Percentiles rank a stretch among this genome's conserved stretches.
phyloP scores from a whole-genome alignment of 2,797 vertebrate species.

The Smutsia gigantea region DNA sequence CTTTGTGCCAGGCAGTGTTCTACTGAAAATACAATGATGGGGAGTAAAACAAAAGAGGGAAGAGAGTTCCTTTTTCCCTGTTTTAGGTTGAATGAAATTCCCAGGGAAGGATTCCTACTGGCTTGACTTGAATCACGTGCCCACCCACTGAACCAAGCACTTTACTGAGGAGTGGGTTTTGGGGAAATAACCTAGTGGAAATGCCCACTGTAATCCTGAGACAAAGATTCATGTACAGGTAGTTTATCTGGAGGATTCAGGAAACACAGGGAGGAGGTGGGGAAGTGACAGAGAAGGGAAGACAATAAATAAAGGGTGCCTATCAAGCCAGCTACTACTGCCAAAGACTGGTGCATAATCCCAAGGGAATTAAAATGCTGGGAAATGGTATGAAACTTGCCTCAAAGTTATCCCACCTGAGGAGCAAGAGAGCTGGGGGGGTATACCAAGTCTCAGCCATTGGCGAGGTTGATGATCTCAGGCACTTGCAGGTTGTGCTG shows the following conservation, averaged over 20 bases:
- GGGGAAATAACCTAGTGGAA: constrained; percentile 37
- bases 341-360: not conserved
- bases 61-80: not conserved
- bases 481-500: not conserved
- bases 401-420: not conserved
- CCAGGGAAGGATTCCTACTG: constrained; percentile 28
- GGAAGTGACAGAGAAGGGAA: constrained; percentile 66
- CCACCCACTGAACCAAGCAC: not conserved
- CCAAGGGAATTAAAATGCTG: not conserved
- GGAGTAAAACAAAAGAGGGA: not conserved
- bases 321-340: not conserved
- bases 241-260: constrained; percentile 54
- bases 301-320: not conserved
- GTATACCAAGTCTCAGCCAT: not conserved
- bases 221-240: constrained; percentile 10
- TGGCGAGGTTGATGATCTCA: not conserved
- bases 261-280: constrained; percentile 51
- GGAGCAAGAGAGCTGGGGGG: not conserved
- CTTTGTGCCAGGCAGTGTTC: not conserved
- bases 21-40: not conserved
- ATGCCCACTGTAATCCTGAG: not conserved
- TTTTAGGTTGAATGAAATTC: not conserved
- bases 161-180: not conserved
- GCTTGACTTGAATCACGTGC: constrained; percentile 32
- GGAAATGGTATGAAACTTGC: not conserved